Conservation (phyloP, 2,888 invertebrate genomes). For the Ophraella communa region DNA sequence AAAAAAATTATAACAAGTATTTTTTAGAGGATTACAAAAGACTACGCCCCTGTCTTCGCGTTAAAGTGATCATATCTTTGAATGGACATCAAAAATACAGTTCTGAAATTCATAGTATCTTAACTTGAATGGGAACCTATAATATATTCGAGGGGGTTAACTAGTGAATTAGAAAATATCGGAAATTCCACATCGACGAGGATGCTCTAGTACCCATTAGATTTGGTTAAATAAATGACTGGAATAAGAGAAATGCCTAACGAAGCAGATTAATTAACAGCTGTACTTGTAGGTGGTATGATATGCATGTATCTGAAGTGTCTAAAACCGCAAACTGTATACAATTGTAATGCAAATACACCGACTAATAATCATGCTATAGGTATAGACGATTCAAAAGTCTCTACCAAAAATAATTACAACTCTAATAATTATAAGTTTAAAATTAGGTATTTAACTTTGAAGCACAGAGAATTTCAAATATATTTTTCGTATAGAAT, state of each 20-base stretch:
- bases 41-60: no score
- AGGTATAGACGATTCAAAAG: neutral
- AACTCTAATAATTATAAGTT: neutral
- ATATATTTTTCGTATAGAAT: no score
- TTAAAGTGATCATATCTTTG: no score
- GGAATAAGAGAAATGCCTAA: neutral
- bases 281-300: conserved; percentile 1
- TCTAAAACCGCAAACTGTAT: conserved; percentile 14
- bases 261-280: neutral
- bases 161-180: no score
- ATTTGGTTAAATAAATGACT: neutral
- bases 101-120: no score
- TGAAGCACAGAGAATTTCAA: no score
- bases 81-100: no score
- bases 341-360: neutral
- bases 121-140: no score
- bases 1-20: no score
- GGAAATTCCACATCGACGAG: neutral
- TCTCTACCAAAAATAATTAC: neutral
- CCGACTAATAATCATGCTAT: neutral
- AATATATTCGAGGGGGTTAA: neutral
- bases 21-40: no score
- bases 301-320: conserved; percentile 16
- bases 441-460: no score
- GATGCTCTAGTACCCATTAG: neutral